Conservation (phyloP, 2,113 vertebrate species). For the Lamprologus callipterus region DNA sequence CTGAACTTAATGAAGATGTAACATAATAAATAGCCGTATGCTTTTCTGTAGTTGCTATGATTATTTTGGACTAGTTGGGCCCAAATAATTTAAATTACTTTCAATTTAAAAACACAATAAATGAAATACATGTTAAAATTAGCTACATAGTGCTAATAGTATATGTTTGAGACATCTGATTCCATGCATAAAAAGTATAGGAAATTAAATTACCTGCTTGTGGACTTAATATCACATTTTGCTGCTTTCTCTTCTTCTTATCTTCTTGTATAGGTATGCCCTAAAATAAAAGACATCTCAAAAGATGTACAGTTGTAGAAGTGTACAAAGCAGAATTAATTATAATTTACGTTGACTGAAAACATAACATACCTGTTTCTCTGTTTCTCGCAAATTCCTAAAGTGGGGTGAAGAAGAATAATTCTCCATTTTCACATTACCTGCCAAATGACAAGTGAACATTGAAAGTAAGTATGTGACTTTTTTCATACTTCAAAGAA, state of each 20-base stretch:
- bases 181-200: background rate
- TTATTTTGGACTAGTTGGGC: background rate
- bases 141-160: background rate
- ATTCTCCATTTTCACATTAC: constrained; percentile 67
- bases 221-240: constrained; percentile 80
- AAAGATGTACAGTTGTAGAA: background rate
- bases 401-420: constrained; percentile 51
- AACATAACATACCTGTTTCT: constrained; percentile 73
- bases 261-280: constrained; percentile 71
- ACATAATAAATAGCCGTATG: background rate
- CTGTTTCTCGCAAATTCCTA: constrained; percentile 65
- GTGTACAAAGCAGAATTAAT: background rate
- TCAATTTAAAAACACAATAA: background rate
- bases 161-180: background rate
- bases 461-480: background rate
- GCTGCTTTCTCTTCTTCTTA: constrained; percentile 78
- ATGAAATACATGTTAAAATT: background rate
- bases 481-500: background rate
- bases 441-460: constrained; percentile 46
- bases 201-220: constrained; percentile 75
- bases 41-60: background rate
- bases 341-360: background rate
- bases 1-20: background rate
- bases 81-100: background rate
- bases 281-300: background rate